These are phyloP conservation scores for Cheilosia impressa DNA, from an alignment of 2,888 invertebrate genomes.

Conservation along the genomic window DNA sequence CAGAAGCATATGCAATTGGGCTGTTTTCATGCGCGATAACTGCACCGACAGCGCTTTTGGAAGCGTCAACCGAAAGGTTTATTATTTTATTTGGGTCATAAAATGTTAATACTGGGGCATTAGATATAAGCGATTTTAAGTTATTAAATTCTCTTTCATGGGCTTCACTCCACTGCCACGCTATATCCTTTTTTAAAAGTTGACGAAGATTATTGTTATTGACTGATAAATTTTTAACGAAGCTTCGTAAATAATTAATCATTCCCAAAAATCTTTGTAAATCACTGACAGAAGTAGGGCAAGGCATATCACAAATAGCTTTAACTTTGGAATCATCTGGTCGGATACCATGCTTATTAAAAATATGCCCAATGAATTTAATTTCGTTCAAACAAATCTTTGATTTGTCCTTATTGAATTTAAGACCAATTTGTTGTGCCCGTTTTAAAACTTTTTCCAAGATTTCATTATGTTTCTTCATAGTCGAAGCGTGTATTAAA, in stretches of 20 bases:
- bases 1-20: conserved; percentile 59
- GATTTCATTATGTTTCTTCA: conserved; percentile 28
- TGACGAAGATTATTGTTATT: conserved; percentile 26
- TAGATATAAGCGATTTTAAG: conserved; percentile 45
- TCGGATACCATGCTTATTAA: conserved; percentile 30
- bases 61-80: conserved; percentile 64
- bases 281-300: conserved; percentile 43
- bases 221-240: conserved; percentile 24
- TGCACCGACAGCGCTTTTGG: conserved; percentile 65
- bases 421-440: conserved; percentile 38
- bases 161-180: conserved; percentile 29
- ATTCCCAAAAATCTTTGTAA: conserved; percentile 58
- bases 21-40: conserved; percentile 40
- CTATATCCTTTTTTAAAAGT: conserved; percentile 48
- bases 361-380: conserved; percentile 47
- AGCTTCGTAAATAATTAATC: conserved; percentile 44
- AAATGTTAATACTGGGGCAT: conserved; percentile 62
- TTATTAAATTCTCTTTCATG: conserved; percentile 50
- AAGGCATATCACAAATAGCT: conserved; percentile 55
- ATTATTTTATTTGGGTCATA: conserved; percentile 67
- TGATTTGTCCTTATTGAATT: conserved; percentile 32
- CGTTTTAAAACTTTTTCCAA: conserved; percentile 22
- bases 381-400: conserved; percentile 34
- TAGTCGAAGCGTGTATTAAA: conserved; percentile 28
- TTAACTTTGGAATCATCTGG: conserved; percentile 36